phyloP scores from a whole-genome alignment of 2,797 vertebrate species.

The Gymnoscopelus braueri region DNA sequence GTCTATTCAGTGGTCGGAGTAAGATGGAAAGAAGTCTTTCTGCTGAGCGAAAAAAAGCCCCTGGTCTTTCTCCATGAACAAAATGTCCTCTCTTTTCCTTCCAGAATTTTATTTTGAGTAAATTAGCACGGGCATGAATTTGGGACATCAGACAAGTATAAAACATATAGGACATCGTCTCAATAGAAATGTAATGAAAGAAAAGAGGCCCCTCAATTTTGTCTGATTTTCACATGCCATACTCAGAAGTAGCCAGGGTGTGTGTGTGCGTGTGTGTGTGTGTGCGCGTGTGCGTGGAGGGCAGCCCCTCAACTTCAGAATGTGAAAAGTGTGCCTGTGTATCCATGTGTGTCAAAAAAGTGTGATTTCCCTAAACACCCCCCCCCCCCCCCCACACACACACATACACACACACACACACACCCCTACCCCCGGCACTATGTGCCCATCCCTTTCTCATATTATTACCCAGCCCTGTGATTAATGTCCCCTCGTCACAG shows the following conservation, averaged over 20 bases:
- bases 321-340: conserved; percentile 57
- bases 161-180: not conserved
- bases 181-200: conserved; percentile 11
- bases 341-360: conserved; percentile 71
- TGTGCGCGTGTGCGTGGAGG: conserved; percentile 11
- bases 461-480: conserved; percentile 78
- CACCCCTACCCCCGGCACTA: conserved; percentile 64
- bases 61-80: conserved; percentile 39
- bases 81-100: conserved; percentile 35
- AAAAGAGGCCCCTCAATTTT: conserved; percentile 5
- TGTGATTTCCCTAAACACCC: conserved; percentile 80
- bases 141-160: conserved; percentile 19
- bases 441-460: conserved; percentile 72
- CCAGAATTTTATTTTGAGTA: conserved; percentile 33
- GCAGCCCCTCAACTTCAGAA: conserved; percentile 48
- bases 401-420: conserved; percentile 18
- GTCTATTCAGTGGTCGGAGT: conserved; percentile 28
- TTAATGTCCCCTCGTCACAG: conserved; percentile 78
- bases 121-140: conserved; percentile 39
- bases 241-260: conserved; percentile 26
- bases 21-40: conserved; percentile 21
- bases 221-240: not conserved
- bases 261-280: not conserved
- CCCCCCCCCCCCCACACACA: conserved; percentile 53
- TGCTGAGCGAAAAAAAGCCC: conserved; percentile 38